phyloP scores from a whole-genome alignment of 2,888 invertebrate species.

The Platycheirus albimanus region DNA sequence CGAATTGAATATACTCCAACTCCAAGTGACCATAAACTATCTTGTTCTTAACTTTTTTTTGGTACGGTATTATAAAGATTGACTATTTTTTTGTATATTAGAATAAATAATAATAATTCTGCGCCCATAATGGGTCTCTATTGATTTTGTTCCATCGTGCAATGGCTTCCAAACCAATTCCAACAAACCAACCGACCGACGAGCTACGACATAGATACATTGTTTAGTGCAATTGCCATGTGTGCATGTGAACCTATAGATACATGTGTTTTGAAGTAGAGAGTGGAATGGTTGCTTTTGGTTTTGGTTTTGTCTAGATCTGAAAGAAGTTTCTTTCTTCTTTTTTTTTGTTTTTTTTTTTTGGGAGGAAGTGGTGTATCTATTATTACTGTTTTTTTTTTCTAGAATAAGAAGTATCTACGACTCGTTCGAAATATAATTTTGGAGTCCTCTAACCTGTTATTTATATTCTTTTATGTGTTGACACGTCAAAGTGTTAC shows the following conservation, averaged over 20 bases:
- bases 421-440: slow-evolving; percentile 43
- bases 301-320: slow-evolving; percentile 65
- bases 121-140: slow-evolving; percentile 67
- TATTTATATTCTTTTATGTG: slow-evolving; percentile 50
- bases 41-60: slow-evolving; percentile 19
- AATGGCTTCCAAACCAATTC: no score
- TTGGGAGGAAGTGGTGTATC: slow-evolving; percentile 54
- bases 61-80: no score
- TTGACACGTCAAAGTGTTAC: slow-evolving; percentile 60
- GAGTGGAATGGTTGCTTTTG: slow-evolving; percentile 69
- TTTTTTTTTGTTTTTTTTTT: slow-evolving; percentile 37
- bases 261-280: slow-evolving; percentile 70
- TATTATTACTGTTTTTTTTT: slow-evolving; percentile 46
- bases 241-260: slow-evolving; percentile 65
- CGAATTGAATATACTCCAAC: slow-evolving; percentile 32
- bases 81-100: no score
- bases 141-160: slow-evolving; percentile 72
- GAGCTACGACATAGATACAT: slow-evolving; percentile 54
- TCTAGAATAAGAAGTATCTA: slow-evolving; percentile 42
- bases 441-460: slow-evolving; percentile 52
- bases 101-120: slow-evolving; percentile 35
- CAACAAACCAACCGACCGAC: no score
- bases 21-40: slow-evolving; percentile 39
- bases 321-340: slow-evolving; percentile 43
- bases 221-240: slow-evolving; percentile 71